Percentiles rank a stretch among this genome's conserved stretches.
Evolutionary conservation across 2,113 vertebrate genomes (phyloP).

Genomic region (Capreolus pygargus): DNA sequence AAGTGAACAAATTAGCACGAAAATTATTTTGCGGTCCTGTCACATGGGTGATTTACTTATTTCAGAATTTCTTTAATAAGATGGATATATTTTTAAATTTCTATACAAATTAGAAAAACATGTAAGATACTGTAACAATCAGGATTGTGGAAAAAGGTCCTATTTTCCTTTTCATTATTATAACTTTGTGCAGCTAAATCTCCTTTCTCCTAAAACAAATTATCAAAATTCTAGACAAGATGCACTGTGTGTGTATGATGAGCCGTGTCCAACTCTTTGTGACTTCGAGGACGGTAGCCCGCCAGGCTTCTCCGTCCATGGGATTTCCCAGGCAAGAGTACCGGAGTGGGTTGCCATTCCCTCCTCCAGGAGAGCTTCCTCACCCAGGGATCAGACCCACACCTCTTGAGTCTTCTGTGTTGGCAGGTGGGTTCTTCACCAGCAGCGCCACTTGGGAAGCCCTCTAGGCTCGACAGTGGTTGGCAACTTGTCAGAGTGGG

Average conservation of each 20-base stretch:
- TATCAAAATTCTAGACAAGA: neutral
- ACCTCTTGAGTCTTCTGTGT: neutral
- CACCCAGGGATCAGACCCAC: neutral
- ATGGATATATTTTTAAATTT: neutral
- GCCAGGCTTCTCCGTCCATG: neutral
- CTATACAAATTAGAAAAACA: neutral
- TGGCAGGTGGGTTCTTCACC: neutral
- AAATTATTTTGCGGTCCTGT: neutral
- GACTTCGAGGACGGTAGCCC: neutral
- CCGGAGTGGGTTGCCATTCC: neutral
- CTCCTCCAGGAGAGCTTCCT: neutral
- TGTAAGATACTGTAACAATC: neutral
- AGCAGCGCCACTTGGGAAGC: neutral
- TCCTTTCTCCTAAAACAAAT: neutral
- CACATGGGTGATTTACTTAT: neutral
- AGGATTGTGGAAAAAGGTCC: neutral
- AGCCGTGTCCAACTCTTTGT: neutral
- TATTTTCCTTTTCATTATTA: neutral
- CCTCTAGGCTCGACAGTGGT: neutral
- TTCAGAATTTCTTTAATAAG: neutral
- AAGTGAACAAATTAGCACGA: neutral
- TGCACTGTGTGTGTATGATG: neutral
- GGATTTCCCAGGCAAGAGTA: neutral
- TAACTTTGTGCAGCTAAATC: neutral
- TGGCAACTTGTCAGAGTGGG: neutral